Conservation (phyloP, 2,888 invertebrate genomes). For the Ectemnius lituratus region DNA sequence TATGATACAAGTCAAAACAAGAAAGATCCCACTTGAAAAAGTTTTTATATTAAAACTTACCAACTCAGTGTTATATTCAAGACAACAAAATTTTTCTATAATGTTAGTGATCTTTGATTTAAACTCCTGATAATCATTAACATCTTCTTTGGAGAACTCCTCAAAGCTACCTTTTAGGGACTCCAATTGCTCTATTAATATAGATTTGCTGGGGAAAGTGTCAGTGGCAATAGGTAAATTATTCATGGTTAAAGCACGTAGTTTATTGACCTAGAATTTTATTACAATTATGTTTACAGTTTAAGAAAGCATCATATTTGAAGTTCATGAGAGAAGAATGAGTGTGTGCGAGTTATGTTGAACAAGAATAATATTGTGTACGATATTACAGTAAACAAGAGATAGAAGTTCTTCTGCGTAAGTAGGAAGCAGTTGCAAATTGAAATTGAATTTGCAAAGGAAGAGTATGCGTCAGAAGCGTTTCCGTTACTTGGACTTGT, state of each 20-base stretch:
- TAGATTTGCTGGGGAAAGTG: slow-evolving; percentile 55
- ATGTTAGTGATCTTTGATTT: slow-evolving; percentile 62
- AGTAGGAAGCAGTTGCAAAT: background rate
- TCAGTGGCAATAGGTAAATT: slow-evolving; percentile 36
- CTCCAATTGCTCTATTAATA: slow-evolving; percentile 63
- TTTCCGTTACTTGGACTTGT: slow-evolving; percentile 65
- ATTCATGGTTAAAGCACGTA: slow-evolving; percentile 51
- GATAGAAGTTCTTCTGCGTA: background rate
- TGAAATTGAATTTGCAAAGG: slow-evolving; percentile 4
- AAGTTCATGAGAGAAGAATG: background rate
- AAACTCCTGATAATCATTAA: slow-evolving; percentile 64
- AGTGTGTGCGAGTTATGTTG: background rate
- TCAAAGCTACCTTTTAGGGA: slow-evolving; percentile 67
- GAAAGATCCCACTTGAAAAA: background rate
- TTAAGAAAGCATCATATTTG: no score
- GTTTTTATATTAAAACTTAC: slow-evolving; percentile 48
- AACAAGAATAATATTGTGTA: no score
- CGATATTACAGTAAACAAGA: background rate
- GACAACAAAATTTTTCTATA: slow-evolving; percentile 66
- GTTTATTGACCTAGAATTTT: slow-evolving; percentile 61
- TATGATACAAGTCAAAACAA: background rate
- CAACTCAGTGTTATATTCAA: slow-evolving; percentile 57
- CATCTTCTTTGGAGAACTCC: slow-evolving; percentile 61
- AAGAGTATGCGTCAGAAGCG: background rate
- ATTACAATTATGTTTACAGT: background rate